Base-by-base conservation (phyloP, 2,888 invertebrate species). In the Metopia argyrocephala region DNA sequence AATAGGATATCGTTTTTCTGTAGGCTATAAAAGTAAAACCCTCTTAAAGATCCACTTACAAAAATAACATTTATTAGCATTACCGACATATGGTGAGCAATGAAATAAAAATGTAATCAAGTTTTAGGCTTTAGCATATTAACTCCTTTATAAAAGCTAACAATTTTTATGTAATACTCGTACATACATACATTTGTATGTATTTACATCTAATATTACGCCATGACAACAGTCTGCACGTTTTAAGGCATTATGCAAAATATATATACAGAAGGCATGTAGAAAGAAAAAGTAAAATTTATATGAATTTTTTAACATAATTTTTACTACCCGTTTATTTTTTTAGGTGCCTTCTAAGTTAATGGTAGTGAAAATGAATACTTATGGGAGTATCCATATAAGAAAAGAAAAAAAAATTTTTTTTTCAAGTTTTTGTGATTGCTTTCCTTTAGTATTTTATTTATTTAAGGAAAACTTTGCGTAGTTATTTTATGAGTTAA, bases 301-400 rank as follows among this genome's bases (percentile, higher is more conserved):
- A 70, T 76, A 64, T 71, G 59, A 61, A 66, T 66, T 62, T 66
- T 71, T 78, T 56, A 21, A 27, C 61, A 73, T 73, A 73, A 79
- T 69, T 74, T 38, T 59, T 31, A 64, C 21, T 46, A 64, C 57
- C 7, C 21, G 12, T 15, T 9, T 23, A 46, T 18, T 66, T 25
- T 23, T 23, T 31, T 70, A 18, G 61, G 46, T 46, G 65, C 15
- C 54, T 38, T 61, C 46, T 54, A 9, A 9, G 54, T 20, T 21
- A 9, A 25, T 21, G 21, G 5, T 38, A 45, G 20, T n/a, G n/a
- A 46, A 46, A 27, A 28, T n/a, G 9, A n/a, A 52, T 68, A 48
- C 54, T 62, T 48, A 15, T 18, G 38, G 54, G 38, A 20, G 15
- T 38, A n/a, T n/a, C n/a, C n/a, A n/a, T n/a, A n/a, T n/a, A n/a